phyloP scores from a whole-genome alignment of 2,888 invertebrate genomes.

The Steinernema hermaphroditum region DNA sequence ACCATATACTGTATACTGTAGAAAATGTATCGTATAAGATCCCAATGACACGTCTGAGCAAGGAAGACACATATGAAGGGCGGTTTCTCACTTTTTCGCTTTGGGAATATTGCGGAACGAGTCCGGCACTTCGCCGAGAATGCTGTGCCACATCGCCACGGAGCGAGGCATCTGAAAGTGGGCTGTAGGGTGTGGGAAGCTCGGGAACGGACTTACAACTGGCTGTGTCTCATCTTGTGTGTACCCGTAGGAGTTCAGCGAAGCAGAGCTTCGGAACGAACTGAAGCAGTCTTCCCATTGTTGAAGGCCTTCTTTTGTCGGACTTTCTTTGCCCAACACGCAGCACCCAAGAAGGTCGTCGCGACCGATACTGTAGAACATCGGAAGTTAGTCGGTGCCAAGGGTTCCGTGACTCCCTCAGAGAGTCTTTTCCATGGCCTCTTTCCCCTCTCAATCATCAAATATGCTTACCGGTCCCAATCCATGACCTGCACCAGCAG shows the following conservation, averaged over 20 bases:
- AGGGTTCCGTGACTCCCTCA: too few species aligned
- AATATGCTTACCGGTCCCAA: constrained; percentile 78
- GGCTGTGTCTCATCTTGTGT: constrained; percentile 21
- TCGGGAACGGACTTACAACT: constrained; percentile 2
- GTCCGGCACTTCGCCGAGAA: constrained; percentile 65
- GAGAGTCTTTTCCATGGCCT: too few species aligned
- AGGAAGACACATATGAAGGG: background rate
- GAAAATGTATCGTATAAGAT: background rate
- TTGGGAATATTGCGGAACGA: constrained; percentile 63
- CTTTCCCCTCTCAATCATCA: too few species aligned
- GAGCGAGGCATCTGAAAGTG: constrained; percentile 46
- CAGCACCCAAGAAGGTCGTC: constrained; percentile 83
- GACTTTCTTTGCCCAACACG: constrained; percentile 67
- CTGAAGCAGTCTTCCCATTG: constrained; percentile 64
- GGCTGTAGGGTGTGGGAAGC: constrained; percentile 14
- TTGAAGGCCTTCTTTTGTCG: constrained; percentile 58
- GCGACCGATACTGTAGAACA: constrained; percentile 80
- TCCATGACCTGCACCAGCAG: constrained; percentile 84
- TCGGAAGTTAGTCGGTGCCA: too few species aligned
- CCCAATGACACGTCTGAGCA: constrained; percentile 26
- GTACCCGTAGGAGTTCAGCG: constrained; percentile 14
- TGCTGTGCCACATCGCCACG: constrained; percentile 64
- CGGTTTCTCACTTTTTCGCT: constrained; percentile 51
- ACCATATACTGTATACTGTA: background rate
- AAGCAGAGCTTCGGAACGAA: constrained; percentile 27